Conservation (phyloP, 1,140 invertebrate genomes). For the Pogonomyrmex barbatus region DNA sequence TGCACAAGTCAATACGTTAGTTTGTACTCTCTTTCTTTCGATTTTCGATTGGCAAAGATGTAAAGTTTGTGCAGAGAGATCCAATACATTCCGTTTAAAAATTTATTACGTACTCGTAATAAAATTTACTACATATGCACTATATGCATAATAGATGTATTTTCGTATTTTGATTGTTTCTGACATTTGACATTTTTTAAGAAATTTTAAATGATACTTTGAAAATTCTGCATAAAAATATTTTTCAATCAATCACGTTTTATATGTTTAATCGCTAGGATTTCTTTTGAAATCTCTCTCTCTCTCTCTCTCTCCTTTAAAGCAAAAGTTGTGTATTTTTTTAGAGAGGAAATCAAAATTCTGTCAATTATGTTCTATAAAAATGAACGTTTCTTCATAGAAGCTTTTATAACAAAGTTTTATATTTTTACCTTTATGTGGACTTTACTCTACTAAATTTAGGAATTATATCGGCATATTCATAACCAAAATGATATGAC, state of each 20-base stretch:
- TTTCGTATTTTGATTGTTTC: background rate
- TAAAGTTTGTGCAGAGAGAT: constrained; percentile 1
- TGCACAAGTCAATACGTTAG: constrained; percentile 16
- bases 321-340: background rate
- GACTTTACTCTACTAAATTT: constrained; percentile 27
- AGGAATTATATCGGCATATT: constrained; percentile 15
- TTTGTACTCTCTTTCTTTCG: constrained; percentile 16
- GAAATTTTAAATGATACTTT: background rate
- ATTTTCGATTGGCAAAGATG: constrained; percentile 1
- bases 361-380: background rate
- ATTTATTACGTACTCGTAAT: background rate
- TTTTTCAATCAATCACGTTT: background rate
- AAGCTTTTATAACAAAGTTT: background rate
- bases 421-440: background rate
- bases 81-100: background rate
- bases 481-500: constrained; percentile 13
- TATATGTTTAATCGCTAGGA: background rate
- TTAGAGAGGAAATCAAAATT: background rate
- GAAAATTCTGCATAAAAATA: background rate
- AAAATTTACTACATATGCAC: too few species aligned
- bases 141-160: background rate
- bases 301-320: too few species aligned
- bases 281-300: background rate
- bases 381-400: background rate
- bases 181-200: background rate